A percentile compares a stretch with the other conserved stretches of the same genome.
Evolutionary conservation across 2,797 vertebrate species (phyloP).

Genomic region (Xenops minutus): DNA sequence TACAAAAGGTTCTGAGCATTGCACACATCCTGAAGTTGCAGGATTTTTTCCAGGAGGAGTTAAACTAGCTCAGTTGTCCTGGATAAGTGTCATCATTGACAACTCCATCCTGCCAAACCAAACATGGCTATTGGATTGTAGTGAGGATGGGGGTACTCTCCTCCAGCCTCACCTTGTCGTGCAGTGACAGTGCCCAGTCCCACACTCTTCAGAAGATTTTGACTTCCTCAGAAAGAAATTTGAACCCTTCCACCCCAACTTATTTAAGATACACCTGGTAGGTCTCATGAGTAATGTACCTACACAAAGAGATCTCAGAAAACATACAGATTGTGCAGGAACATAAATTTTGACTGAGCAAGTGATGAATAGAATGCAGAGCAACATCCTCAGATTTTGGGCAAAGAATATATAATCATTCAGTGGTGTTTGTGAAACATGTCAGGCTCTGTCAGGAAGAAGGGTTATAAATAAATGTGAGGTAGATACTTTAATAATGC

Average conservation of each 20-base stretch:
- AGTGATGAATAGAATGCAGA: slow-evolving; percentile 49
- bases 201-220: not conserved
- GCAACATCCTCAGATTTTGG: slow-evolving; percentile 35
- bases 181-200: not conserved
- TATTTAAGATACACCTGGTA: not conserved
- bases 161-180: not conserved
- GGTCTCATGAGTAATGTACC: slow-evolving; percentile 9
- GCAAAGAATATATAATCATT: slow-evolving; percentile 46
- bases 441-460: slow-evolving; percentile 56
- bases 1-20: not conserved
- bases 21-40: not conserved
- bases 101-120: not conserved
- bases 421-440: slow-evolving; percentile 40
- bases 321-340: not conserved
- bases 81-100: not conserved
- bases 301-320: not conserved
- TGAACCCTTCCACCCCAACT: not conserved
- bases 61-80: not conserved
- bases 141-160: not conserved
- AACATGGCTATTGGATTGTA: accelerated
- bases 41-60: not conserved
- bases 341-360: slow-evolving; percentile 49
- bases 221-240: not conserved
- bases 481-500: slow-evolving; percentile 53
- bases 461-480: slow-evolving; percentile 56